phyloP scores from a whole-genome alignment of 2,888 invertebrate species.

The Sialis lutaria region DNA sequence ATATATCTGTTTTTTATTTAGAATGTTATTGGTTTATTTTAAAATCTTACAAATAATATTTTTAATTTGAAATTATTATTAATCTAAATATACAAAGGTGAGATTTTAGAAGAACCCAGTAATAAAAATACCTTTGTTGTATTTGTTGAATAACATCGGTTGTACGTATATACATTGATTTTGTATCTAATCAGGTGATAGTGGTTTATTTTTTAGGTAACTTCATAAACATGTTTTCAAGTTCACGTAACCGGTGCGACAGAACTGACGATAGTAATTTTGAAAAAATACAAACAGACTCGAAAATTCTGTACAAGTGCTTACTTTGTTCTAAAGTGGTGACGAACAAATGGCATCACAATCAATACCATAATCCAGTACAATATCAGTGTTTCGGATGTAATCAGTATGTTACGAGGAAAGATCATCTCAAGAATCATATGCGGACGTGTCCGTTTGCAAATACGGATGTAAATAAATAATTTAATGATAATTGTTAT shows the following conservation, averaged over 20 bases:
- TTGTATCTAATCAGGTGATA: neutral
- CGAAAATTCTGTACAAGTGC: conserved; percentile 1
- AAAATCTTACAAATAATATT: neutral
- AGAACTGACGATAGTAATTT: too few species aligned
- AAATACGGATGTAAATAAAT: neutral
- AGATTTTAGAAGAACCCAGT: neutral
- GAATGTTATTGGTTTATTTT: neutral
- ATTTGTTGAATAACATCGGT: too few species aligned
- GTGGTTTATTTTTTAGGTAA: conserved; percentile 1
- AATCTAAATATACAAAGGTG: neutral
- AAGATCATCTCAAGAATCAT: conserved; percentile 17
- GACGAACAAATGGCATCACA: conserved; percentile 14
- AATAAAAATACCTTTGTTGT: too few species aligned
- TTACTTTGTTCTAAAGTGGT: conserved; percentile 7
- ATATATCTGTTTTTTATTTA: conserved; percentile 5
- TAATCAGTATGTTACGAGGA: conserved; percentile 13
- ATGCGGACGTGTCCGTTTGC: conserved; percentile 9
- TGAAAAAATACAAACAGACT: neutral
- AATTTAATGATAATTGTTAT: neutral
- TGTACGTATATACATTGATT: neutral
- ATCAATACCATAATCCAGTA: conserved; percentile 12
- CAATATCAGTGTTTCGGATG: conserved; percentile 11
- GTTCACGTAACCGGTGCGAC: too few species aligned
- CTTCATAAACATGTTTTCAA: neutral
- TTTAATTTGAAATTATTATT: neutral